phyloP scores from a whole-genome alignment of 2,113 vertebrate species.

The Capreolus pygargus region DNA sequence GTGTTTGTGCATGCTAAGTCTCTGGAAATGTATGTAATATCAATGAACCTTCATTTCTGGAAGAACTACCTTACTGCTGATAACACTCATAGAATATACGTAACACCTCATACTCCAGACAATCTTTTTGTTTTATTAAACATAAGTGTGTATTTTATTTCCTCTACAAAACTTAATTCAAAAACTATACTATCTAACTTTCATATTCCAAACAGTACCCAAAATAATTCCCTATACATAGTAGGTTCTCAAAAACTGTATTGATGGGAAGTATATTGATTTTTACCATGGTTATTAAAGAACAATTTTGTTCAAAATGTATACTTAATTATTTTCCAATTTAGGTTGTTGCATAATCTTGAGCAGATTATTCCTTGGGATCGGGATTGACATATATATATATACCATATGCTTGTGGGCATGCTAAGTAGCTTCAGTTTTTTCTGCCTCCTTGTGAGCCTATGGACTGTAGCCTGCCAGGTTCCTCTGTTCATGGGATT shows the following conservation, averaged over 20 bases:
- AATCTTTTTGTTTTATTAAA: not conserved
- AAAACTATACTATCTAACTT: not conserved
- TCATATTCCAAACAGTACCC: not conserved
- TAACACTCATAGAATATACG: not conserved
- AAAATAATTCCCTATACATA: not conserved
- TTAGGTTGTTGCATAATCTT: not conserved
- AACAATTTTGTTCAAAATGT: not conserved
- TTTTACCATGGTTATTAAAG: not conserved
- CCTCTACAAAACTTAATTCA: not conserved
- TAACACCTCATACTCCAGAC: not conserved
- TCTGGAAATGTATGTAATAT: not conserved
- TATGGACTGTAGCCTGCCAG: not conserved
- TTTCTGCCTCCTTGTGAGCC: not conserved
- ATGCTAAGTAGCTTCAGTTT: not conserved
- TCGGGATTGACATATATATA: not conserved
- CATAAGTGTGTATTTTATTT: not conserved
- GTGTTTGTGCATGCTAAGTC: not conserved
- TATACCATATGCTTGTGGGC: not conserved
- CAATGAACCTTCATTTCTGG: accelerated
- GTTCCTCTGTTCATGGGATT: not conserved
- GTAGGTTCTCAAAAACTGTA: not conserved
- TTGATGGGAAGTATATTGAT: not conserved
- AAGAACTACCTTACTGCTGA: not conserved
- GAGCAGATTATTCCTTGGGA: not conserved
- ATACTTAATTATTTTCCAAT: not conserved